These are phyloP conservation scores for Ciona savignyi DNA, from an alignment of 23 tunicate species.

Conservation along the genomic window DNA sequence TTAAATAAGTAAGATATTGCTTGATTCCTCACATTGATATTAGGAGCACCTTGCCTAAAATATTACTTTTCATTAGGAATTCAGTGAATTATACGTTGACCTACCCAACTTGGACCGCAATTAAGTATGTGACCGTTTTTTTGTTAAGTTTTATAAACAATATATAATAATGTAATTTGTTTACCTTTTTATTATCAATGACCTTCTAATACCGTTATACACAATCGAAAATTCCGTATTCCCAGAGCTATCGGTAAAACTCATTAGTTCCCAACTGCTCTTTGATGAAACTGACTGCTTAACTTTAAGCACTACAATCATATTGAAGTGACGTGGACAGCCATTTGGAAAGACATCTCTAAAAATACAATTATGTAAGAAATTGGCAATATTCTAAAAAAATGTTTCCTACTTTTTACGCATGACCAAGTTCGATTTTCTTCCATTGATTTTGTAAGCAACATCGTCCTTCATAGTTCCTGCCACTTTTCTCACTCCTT, in stretches of 20 bases:
- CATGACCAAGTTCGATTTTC: constrained; percentile 12
- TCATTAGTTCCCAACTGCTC: constrained; percentile 40
- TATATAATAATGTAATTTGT: no score
- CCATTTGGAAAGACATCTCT: constrained; percentile 10
- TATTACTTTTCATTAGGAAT: no score
- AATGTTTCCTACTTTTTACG: constrained; percentile 24
- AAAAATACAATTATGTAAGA: no score
- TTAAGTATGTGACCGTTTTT: no score
- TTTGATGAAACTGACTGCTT: constrained; percentile 17
- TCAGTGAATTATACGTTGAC: no score
- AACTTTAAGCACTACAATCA: constrained; percentile 17
- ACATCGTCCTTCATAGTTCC: constrained; percentile 3
- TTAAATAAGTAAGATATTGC: constrained; percentile 13
- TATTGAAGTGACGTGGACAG: constrained; percentile 19
- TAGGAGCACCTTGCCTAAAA: constrained; percentile 2
- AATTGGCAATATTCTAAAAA: no score
- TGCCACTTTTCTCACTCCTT: constrained; percentile 23
- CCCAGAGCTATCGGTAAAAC: constrained; percentile 10
- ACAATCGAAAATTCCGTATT: constrained; percentile 12
- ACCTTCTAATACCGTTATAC: constrained; percentile 12
- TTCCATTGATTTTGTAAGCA: constrained; percentile 26
- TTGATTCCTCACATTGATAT: not conserved
- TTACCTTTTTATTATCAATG: constrained; percentile 20
- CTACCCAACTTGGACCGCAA: no score
- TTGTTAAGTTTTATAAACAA: no score